A percentile compares a stretch with the other conserved stretches of the same genome.
Conservation (phyloP, 2,888 invertebrate species). For the Lamellibrachia columna region DNA sequence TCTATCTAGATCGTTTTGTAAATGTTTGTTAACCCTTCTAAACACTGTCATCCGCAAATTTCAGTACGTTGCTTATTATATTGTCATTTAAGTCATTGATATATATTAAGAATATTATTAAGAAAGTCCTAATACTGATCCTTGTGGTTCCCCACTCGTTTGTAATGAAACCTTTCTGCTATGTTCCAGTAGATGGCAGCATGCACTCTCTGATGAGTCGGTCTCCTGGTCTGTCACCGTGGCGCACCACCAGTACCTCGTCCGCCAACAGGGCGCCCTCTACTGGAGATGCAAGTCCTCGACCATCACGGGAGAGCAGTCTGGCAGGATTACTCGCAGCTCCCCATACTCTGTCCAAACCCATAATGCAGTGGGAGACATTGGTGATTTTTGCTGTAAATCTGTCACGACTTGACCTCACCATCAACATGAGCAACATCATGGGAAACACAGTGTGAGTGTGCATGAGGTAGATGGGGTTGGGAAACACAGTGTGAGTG, state of each 20-base stretch:
- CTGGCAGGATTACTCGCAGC: not conserved
- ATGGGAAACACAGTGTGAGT: constrained; percentile 94
- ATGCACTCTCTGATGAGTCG: not conserved
- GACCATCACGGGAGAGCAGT: not conserved
- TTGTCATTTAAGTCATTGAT: no score
- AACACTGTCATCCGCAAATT: no score
- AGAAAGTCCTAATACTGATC: not conserved
- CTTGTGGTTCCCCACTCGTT: not conserved
- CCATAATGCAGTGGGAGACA: constrained; percentile 80
- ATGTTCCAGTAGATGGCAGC: constrained; percentile 12
- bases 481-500: not conserved
- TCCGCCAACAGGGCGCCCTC: not conserved
- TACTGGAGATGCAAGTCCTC: not conserved
- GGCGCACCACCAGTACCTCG: not conserved
- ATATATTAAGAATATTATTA: no score
- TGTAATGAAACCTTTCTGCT: not conserved
- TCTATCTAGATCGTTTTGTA: no score
- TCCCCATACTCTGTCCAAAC: not conserved
- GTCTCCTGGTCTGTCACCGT: not conserved
- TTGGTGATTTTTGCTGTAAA: constrained; percentile 94
- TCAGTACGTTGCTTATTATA: no score
- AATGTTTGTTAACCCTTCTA: no score
- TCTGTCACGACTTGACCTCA: constrained; percentile 93
- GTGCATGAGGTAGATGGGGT: not conserved
- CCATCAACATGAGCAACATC: constrained; percentile 99